Percentiles rank a stretch among this genome's conserved stretches.
Conservation (phyloP, 2,113 vertebrate species). For the Microtus montanus region DNA sequence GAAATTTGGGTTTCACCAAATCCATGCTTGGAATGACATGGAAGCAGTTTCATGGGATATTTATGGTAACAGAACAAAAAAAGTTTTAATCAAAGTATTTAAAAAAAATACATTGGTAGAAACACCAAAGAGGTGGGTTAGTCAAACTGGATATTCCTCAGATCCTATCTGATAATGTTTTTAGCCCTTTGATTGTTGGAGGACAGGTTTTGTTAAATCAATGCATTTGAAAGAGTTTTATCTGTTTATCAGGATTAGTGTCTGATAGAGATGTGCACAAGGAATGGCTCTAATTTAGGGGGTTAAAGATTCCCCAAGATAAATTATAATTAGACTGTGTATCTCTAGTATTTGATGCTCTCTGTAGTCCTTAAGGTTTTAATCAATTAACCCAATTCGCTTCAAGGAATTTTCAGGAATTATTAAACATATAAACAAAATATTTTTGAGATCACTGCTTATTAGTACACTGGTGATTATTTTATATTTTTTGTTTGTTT, state of each 20-base stretch:
- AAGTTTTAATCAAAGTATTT: neutral
- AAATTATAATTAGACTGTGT: neutral
- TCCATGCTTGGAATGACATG: neutral
- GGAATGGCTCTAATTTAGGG: neutral
- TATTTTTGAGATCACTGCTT: neutral
- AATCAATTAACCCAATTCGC: neutral
- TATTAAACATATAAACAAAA: neutral
- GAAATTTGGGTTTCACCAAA: neutral
- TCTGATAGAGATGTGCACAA: neutral
- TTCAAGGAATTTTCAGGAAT: neutral
- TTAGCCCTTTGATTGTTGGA: neutral
- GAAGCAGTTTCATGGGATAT: neutral
- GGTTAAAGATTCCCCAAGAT: neutral
- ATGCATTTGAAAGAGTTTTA: neutral
- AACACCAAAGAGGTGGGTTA: neutral
- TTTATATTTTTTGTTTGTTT: neutral
- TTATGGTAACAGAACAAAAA: neutral
- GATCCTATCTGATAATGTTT: neutral
- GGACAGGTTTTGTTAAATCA: neutral
- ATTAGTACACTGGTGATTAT: neutral
- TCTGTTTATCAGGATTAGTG: neutral
- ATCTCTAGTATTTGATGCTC: neutral
- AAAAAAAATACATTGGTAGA: neutral
- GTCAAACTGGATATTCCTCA: neutral
- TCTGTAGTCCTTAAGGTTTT: neutral